These are phyloP conservation scores for Genyomyrus donnyi DNA, from an alignment of 2,113 vertebrate species.

Conservation along the genomic window DNA sequence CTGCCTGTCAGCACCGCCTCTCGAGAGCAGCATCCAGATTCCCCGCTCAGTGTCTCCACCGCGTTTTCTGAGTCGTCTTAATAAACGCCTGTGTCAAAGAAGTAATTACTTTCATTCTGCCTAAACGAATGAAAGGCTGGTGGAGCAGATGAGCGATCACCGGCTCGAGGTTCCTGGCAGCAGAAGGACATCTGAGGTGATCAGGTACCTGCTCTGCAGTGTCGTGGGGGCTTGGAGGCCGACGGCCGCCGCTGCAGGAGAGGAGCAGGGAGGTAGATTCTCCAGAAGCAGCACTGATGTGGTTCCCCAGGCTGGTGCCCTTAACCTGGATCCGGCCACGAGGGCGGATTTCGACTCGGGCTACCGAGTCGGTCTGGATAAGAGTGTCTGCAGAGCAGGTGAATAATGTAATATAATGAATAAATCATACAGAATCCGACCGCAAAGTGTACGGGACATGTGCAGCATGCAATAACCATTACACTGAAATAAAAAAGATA, in stretches of 20 bases:
- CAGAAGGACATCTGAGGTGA: not conserved
- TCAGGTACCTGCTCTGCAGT: not conserved
- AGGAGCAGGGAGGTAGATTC: not conserved
- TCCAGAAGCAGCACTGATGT: not conserved
- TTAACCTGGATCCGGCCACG: not conserved
- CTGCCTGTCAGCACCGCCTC: not conserved
- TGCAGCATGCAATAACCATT: not conserved
- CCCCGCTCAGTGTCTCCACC: not conserved
- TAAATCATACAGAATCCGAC: not conserved
- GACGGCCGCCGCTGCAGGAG: not conserved
- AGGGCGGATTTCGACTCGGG: not conserved
- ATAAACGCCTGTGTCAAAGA: not conserved
- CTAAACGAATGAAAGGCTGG: not conserved
- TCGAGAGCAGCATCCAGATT: not conserved
- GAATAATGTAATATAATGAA: constrained; percentile 9
- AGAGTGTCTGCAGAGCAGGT: not conserved
- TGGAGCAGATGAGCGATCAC: not conserved
- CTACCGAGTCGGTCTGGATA: not conserved
- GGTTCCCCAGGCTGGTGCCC: not conserved
- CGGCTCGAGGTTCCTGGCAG: not conserved
- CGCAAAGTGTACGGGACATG: not conserved
- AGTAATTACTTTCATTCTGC: not conserved
- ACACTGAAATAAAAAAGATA: not conserved
- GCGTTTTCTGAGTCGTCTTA: not conserved
- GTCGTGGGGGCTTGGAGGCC: not conserved